phyloP scores from a whole-genome alignment of 64 coral and sea anemone genomes.

The Dendronephthya gigantea region DNA sequence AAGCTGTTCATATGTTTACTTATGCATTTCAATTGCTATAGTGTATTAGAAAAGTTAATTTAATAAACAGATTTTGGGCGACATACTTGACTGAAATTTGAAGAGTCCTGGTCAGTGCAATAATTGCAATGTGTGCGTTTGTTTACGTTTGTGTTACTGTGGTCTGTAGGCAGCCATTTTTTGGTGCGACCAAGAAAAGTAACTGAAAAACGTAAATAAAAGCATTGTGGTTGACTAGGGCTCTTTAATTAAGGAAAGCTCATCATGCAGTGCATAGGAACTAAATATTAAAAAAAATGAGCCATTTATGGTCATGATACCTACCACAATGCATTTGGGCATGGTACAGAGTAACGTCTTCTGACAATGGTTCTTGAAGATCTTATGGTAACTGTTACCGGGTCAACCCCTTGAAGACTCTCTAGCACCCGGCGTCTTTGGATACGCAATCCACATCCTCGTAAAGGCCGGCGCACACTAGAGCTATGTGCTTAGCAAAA shows the following conservation, averaged over 20 bases:
- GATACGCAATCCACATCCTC: background rate
- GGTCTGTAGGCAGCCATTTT: too few relatives aligned
- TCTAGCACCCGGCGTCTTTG: constrained; percentile 1
- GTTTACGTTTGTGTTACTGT: too few relatives aligned
- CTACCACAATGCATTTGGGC: constrained; percentile 29
- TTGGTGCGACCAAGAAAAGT: too few relatives aligned
- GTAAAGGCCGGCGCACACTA: background rate
- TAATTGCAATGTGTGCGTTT: too few relatives aligned
- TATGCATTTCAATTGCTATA: background rate
- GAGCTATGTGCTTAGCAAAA: too few relatives aligned
- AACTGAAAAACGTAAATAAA: too few relatives aligned
- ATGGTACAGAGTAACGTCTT: constrained; percentile 14
- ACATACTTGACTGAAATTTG: too few relatives aligned
- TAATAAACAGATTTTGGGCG: too few relatives aligned
- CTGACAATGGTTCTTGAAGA: constrained; percentile 12
- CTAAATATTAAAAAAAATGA: background rate
- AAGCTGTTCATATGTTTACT: too few relatives aligned
- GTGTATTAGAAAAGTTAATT: too few relatives aligned
- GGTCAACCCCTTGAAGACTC: constrained; percentile 22
- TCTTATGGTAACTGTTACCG: background rate
- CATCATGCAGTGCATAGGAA: background rate
- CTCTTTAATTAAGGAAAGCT: background rate
- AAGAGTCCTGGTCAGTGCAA: too few relatives aligned
- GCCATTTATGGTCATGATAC: background rate
- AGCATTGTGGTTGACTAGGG: background rate